Conservation (phyloP, 2,113 vertebrate genomes). For the Oreochromis aureus region DNA sequence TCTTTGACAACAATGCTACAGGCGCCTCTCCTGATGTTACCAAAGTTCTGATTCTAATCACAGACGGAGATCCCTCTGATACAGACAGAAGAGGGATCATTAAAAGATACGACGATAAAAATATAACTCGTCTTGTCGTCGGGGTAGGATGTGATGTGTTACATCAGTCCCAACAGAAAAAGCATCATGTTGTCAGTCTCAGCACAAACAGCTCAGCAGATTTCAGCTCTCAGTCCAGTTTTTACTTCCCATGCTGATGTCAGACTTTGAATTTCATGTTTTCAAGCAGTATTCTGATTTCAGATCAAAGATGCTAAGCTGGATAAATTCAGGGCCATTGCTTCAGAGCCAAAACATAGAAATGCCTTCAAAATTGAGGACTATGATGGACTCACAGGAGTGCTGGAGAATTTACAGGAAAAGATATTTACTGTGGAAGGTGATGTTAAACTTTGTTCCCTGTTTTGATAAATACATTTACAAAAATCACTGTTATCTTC, state of each 20-base stretch:
- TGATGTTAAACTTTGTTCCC: not conserved
- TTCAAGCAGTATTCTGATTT: not conserved
- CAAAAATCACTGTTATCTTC: not conserved
- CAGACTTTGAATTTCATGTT: not conserved
- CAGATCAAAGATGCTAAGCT: not conserved
- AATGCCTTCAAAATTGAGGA: conserved; percentile 62
- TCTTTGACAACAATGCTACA: conserved; percentile 30
- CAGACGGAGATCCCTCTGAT: conserved; percentile 70
- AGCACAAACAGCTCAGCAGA: not conserved
- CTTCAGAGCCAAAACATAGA: conserved; percentile 43
- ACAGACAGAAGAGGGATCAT: fast-evolving
- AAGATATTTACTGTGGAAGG: conserved; percentile 78
- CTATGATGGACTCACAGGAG: conserved; percentile 56
- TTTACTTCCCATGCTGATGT: not conserved
- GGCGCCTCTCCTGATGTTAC: conserved; percentile 68
- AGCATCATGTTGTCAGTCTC: not conserved
- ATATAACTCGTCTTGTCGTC: conserved; percentile 63
- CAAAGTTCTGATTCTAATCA: conserved; percentile 80
- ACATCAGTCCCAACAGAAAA: not conserved
- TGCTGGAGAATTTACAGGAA: conserved; percentile 69
- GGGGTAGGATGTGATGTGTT: conserved; percentile 47
- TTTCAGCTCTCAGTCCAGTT: not conserved
- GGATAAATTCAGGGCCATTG: not conserved
- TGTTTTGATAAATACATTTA: conserved; percentile 64
- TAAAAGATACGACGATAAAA: not conserved